A percentile compares a stretch with the other conserved stretches of the same genome.
phyloP scores from a whole-genome alignment of 1,140 invertebrate species.

The Doryteuthis pealeii region DNA sequence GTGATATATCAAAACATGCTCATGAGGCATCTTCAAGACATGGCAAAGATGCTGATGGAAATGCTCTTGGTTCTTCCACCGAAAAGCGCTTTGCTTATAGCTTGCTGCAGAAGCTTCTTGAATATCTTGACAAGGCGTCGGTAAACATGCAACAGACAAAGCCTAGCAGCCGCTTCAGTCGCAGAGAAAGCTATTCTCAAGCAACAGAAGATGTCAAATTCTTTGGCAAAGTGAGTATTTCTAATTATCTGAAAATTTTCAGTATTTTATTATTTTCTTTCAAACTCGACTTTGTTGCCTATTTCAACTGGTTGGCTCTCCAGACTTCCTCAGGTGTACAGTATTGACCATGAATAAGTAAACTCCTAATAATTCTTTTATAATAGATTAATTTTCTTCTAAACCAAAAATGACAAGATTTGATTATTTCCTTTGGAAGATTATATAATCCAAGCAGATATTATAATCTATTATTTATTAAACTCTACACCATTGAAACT shows the following conservation, averaged over 20 bases:
- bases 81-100: slow-evolving; percentile 85
- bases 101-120: slow-evolving; percentile 92
- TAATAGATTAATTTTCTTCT: too few species aligned
- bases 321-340: neutral
- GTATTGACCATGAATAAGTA: too few species aligned
- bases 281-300: too few species aligned
- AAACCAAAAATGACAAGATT: too few species aligned
- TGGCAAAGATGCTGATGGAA: slow-evolving; percentile 48
- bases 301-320: neutral
- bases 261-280: slow-evolving; percentile 6
- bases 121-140: slow-evolving; percentile 94
- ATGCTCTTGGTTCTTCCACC: slow-evolving; percentile 49
- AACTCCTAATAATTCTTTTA: too few species aligned
- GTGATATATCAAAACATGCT: neutral
- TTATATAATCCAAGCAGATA: too few species aligned
- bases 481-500: too few species aligned
- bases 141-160: slow-evolving; percentile 96
- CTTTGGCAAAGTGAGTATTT: slow-evolving; percentile 83
- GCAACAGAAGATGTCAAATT: slow-evolving; percentile 98
- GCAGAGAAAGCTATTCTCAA: slow-evolving; percentile 90
- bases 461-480: too few species aligned
- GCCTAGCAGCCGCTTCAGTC: slow-evolving; percentile 90
- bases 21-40: slow-evolving; percentile 49
- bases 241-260: neutral
- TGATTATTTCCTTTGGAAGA: too few species aligned